Evolutionary conservation across 2,888 invertebrate genomes (phyloP).

Genomic region (Trachelus tabidus): DNA sequence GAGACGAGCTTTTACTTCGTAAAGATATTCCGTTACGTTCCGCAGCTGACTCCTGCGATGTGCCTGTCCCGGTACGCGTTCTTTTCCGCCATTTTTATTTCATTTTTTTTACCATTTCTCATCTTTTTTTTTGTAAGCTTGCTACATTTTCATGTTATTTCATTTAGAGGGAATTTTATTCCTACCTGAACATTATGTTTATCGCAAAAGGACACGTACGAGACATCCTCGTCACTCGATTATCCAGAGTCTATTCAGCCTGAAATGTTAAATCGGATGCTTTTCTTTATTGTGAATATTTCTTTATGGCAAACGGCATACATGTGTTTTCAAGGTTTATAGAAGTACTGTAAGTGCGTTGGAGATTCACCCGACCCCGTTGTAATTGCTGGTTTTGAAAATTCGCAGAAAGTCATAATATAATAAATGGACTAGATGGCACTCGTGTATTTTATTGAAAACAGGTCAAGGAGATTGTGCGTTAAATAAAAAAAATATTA

Average conservation of each 20-base stretch:
- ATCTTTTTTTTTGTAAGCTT: not conserved
- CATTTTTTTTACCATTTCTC: not conserved
- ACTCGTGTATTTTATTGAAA: not conserved
- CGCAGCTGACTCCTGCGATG: not conserved
- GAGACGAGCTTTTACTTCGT: not conserved
- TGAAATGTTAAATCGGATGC: not conserved
- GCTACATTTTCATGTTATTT: not conserved
- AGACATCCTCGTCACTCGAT: not conserved
- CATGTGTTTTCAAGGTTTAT: not conserved
- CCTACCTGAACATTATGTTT: not conserved
- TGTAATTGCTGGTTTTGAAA: not conserved
- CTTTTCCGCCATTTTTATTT: not conserved
- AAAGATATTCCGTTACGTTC: not conserved
- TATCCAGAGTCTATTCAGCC: not conserved
- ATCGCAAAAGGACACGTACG: not conserved
- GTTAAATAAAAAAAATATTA: not conserved
- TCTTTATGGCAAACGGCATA: not conserved
- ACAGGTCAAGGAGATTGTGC: not conserved
- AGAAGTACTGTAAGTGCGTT: not conserved
- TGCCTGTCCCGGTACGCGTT: not conserved
- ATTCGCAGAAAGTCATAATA: not conserved
- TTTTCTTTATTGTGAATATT: not conserved
- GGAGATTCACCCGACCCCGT: not conserved
- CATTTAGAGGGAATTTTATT: not conserved
- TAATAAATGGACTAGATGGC: not conserved